Conservation (phyloP, 2,888 invertebrate genomes). For the Chirona hameri region DNA sequence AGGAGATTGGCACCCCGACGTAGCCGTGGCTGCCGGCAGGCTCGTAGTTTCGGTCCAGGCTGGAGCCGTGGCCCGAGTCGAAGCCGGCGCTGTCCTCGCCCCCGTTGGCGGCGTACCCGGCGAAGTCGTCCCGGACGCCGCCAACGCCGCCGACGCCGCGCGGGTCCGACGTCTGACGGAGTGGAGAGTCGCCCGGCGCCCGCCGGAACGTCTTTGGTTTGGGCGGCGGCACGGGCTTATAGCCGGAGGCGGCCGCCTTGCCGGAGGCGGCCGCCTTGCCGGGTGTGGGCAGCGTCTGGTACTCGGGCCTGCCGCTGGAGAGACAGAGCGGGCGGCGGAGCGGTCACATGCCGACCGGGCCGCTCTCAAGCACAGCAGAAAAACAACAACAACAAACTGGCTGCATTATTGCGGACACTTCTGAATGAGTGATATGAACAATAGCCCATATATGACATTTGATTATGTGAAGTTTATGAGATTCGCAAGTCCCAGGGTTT, state of each 20-base stretch:
- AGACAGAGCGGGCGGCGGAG: neutral
- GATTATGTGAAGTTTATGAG: no score
- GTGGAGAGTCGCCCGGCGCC: conserved; percentile 51
- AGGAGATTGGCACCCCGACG: conserved; percentile 43
- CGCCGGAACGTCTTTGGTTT: conserved; percentile 86
- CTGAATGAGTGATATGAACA: no score
- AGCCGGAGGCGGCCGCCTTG: neutral
- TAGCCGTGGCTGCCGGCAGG: conserved; percentile 46
- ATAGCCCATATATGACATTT: no score
- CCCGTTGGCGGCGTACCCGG: conserved; percentile 40
- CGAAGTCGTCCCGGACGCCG: conserved; percentile 44
- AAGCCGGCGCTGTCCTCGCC: conserved; percentile 43
- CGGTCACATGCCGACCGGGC: neutral
- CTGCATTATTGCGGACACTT: neutral
- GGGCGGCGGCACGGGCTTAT: conserved; percentile 84
- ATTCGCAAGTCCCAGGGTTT: no score
- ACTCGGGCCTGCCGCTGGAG: conserved; percentile 48
- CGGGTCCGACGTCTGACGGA: conserved; percentile 45
- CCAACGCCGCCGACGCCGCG: conserved; percentile 39
- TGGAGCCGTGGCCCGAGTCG: conserved; percentile 53
- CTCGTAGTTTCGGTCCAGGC: conserved; percentile 53
- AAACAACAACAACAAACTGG: neutral
- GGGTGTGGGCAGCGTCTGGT: conserved; percentile 58
- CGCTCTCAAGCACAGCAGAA: neutral
- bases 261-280: conserved; percentile 33